Base-by-base conservation (phyloP, 2,888 invertebrate genomes). In the Callyntrura guangdongensis region DNA sequence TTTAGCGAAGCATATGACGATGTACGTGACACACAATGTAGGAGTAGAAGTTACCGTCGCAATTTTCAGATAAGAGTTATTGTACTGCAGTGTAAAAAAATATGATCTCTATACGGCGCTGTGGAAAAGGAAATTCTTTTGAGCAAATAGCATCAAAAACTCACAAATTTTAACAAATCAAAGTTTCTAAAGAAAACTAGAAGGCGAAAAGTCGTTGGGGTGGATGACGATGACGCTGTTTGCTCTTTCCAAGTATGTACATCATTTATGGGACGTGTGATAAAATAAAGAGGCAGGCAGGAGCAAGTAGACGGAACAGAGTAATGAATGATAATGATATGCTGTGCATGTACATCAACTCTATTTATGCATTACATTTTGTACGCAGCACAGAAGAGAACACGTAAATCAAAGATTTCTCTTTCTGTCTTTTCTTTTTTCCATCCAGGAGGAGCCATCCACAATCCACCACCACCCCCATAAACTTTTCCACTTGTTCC, bases 371-470 rank as follows among this genome's bases (percentile, higher is more conserved):
- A 88, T 69, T 88, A 81, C 27, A 88, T 88, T 88, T 81, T 64
- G 86, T 82, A 88, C 72, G 82, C 82, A 72, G 82, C 20, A 82
- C 82, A 88, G 64, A 88, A 81, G 53, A 72, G 53, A 89, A 72
- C 89, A 89, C 89, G 89, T 89, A 89, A 89, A 89, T 89, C 89
- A 89, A 89, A 89, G 89, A 83, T 87, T 89, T 89, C 89, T 89
- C 89, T 89, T 82, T 61, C 72, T 83, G 83, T 74, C 89, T 64
- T 36, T 89, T 79, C 59, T 61, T 88, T 61, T 89, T 61, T 64
- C 12, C 79, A 25, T 79, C 59, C 56, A 79, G 77, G 77, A 79
- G 79, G 79, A 79, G 79, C 56, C 53, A 56, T 56, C 64, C 27
- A 64, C 11, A n/a, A 59, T 64, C 20, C 45, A 59, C 79, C 27